phyloP scores from a whole-genome alignment of 2,797 vertebrate species.

The Botia kubotai region DNA sequence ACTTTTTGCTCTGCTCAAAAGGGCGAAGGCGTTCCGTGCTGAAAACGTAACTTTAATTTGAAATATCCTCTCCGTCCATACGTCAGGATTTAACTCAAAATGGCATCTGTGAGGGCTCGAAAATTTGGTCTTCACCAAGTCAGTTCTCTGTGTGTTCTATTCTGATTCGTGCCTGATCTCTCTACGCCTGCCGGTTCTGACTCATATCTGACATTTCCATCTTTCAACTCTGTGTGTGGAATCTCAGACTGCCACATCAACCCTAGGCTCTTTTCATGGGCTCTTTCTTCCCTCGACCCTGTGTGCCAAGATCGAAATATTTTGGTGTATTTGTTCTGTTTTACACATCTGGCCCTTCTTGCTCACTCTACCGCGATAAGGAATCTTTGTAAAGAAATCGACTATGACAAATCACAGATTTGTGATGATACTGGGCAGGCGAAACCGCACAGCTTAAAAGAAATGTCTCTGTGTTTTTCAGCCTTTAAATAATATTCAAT shows the following conservation, averaged over 20 bases:
- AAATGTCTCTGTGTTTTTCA: too few relatives aligned
- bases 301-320: not conserved
- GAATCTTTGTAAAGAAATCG: not conserved
- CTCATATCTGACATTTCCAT: slow-evolving; percentile 62
- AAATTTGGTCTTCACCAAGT: slow-evolving; percentile 9
- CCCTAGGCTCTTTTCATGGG: not conserved
- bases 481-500: too few relatives aligned
- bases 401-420: not conserved
- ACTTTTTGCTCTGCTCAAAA: slow-evolving; percentile 30
- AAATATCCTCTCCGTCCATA: slow-evolving; percentile 33
- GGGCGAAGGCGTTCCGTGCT: not conserved
- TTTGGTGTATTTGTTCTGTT: slow-evolving; percentile 9
- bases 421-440: not conserved
- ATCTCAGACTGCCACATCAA: slow-evolving; percentile 49
- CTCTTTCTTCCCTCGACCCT: not conserved
- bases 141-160: slow-evolving; percentile 12
- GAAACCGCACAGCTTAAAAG: not conserved
- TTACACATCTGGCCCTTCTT: slow-evolving; percentile 14
- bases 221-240: slow-evolving; percentile 49
- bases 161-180: slow-evolving; percentile 42
- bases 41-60: not conserved
- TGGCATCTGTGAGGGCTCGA: slow-evolving; percentile 15
- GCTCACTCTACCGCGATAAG: slow-evolving; percentile 1
- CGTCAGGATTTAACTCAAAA: slow-evolving; percentile 6
- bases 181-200: slow-evolving; percentile 50